phyloP scores from a whole-genome alignment of 2,113 vertebrate genomes.

The Stigmatopora argus region DNA sequence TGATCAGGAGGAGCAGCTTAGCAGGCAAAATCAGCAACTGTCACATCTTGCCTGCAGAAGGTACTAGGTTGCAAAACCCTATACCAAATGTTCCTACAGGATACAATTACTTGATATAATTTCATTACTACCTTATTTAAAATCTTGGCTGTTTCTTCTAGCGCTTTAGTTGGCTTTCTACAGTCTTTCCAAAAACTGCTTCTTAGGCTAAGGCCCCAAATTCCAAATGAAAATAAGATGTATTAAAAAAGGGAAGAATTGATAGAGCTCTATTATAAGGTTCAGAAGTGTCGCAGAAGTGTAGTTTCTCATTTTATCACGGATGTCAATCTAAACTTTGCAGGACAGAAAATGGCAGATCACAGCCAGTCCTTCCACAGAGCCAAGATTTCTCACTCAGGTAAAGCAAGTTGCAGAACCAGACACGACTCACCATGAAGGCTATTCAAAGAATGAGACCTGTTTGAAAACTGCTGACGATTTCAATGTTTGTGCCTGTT shows the following conservation, averaged over 20 bases:
- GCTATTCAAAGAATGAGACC: neutral
- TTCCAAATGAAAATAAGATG: too few relatives aligned
- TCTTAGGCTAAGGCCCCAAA: neutral
- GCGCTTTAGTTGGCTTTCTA: too few relatives aligned
- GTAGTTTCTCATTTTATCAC: constrained; percentile 37
- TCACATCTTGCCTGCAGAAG: constrained; percentile 74
- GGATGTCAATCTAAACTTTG: constrained; percentile 33
- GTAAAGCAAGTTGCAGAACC: constrained; percentile 29
- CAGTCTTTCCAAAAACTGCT: too few relatives aligned
- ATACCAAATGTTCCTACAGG: neutral
- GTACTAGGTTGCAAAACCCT: constrained; percentile 44
- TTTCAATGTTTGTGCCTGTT: constrained; percentile 29
- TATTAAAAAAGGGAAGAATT: neutral
- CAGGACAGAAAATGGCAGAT: constrained; percentile 24
- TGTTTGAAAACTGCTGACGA: neutral
- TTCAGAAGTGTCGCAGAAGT: neutral
- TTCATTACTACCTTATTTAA: too few relatives aligned
- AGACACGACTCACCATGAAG: neutral
- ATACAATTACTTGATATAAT: neutral
- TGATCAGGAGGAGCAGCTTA: constrained; percentile 82
- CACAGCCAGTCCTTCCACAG: constrained; percentile 9
- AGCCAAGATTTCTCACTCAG: constrained; percentile 33
- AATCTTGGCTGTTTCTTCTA: too few relatives aligned
- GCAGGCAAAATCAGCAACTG: constrained; percentile 80
- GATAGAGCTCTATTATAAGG: neutral